Percentiles rank a stretch among this genome's conserved stretches.
Conservation (phyloP, 2,888 invertebrate genomes). For the Dascillus cervinus region DNA sequence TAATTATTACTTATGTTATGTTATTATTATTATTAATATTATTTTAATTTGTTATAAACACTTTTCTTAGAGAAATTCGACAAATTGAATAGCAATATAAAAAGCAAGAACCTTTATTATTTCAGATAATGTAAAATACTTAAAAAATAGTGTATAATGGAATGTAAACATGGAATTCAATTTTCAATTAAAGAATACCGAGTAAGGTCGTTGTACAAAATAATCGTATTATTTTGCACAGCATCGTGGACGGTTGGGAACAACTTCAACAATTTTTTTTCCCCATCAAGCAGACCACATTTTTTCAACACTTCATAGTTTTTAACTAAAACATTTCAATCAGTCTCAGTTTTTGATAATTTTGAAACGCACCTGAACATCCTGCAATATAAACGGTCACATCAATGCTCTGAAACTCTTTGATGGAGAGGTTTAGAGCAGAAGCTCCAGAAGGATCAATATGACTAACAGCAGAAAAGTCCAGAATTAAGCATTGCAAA, state of each 20-base stretch:
- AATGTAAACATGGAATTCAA: too few species aligned
- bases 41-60: too few species aligned
- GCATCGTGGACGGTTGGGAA: constrained; percentile 61
- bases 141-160: too few species aligned
- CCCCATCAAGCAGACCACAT: constrained; percentile 49
- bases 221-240: constrained; percentile 55
- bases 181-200: too few species aligned
- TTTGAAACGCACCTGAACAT: constrained; percentile 41
- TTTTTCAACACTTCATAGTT: constrained; percentile 56
- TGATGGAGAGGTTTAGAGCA: constrained; percentile 45
- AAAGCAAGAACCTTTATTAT: too few species aligned
- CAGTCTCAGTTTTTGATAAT: too few species aligned
- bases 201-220: too few species aligned
- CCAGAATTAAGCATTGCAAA: constrained; percentile 45
- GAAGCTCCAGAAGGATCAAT: constrained; percentile 59
- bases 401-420: constrained; percentile 47
- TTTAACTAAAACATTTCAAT: constrained; percentile 55
- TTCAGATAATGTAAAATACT: too few species aligned
- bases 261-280: constrained; percentile 44
- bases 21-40: too few species aligned
- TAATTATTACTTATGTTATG: too few species aligned
- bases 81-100: too few species aligned
- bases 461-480: constrained; percentile 56
- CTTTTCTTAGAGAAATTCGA: too few species aligned
- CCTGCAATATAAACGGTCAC: constrained; percentile 49